Evolutionary conservation across 2,888 invertebrate genomes (phyloP).

Genomic region (Noctua janthe): DNA sequence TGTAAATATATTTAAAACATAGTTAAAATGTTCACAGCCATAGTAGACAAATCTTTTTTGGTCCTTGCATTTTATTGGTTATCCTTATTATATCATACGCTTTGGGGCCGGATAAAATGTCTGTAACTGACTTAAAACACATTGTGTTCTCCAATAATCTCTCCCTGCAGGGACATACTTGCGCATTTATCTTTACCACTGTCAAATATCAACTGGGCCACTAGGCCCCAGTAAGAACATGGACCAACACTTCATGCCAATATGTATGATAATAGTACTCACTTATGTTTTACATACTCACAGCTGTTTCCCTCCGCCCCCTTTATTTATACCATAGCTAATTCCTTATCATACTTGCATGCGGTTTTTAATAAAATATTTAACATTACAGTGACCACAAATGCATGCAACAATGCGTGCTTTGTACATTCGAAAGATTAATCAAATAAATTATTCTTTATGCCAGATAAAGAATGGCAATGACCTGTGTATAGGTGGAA

Average conservation of each 20-base stretch:
- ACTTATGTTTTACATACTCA: neutral
- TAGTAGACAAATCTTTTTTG: no score
- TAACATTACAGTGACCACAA: neutral
- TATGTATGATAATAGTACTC: neutral
- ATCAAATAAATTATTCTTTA: neutral
- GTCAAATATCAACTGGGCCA: neutral
- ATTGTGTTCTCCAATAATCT: neutral
- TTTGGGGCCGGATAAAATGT: neutral
- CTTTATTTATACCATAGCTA: neutral
- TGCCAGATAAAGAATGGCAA: no score
- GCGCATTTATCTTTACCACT: neutral
- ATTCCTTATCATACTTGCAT: conserved; percentile 13
- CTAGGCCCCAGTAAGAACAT: no score
- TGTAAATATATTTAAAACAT: no score
- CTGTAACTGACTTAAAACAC: neutral
- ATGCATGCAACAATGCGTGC: conserved; percentile 21
- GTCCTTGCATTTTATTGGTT: neutral
- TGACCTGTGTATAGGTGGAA: neutral
- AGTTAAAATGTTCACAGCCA: no score
- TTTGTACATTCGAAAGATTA: conserved; percentile 5
- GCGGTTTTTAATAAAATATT: conserved; percentile 32
- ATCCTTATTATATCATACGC: neutral
- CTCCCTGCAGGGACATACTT: no score
- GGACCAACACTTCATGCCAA: neutral
- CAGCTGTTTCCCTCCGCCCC: neutral